These are phyloP conservation scores for Phytoseiulus persimilis DNA, from an alignment of 2,888 invertebrate genomes.

Conservation along the genomic window DNA sequence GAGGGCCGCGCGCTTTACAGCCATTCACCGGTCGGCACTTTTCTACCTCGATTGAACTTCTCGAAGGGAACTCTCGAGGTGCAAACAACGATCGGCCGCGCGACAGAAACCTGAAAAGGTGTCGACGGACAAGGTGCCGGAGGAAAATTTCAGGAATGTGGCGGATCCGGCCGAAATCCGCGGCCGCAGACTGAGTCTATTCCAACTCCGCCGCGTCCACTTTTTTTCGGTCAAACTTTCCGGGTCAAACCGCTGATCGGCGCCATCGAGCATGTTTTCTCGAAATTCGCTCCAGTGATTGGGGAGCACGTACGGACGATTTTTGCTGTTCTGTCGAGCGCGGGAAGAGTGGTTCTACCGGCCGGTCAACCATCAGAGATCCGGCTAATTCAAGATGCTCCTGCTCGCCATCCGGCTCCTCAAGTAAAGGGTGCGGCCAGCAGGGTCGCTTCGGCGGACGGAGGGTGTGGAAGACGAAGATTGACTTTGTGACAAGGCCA, in stretches of 20 bases:
- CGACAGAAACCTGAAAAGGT: too few relatives aligned
- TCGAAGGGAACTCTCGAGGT: neutral
- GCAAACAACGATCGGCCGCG: neutral
- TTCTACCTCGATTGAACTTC: neutral
- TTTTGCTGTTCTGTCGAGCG: neutral
- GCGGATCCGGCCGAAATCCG: too few relatives aligned
- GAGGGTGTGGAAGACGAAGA: neutral
- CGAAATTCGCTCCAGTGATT: neutral
- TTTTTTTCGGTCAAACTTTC: too few relatives aligned
- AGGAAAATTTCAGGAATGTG: too few relatives aligned
- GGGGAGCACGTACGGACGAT: neutral
- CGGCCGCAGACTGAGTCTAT: too few relatives aligned
- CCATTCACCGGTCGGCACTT: neutral
- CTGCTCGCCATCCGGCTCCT: neutral
- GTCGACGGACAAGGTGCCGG: too few relatives aligned
- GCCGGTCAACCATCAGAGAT: neutral
- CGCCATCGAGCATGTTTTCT: neutral
- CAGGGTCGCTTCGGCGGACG: neutral
- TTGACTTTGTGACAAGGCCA: neutral
- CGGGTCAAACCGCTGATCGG: neutral
- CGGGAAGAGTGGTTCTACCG: neutral
- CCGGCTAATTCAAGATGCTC: neutral
- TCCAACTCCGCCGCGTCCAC: too few relatives aligned
- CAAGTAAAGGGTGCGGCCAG: neutral
- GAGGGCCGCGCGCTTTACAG: neutral